Evolutionary conservation across 2,797 vertebrate genomes (phyloP).

Genomic region (Hylomyscus alleni): DNA sequence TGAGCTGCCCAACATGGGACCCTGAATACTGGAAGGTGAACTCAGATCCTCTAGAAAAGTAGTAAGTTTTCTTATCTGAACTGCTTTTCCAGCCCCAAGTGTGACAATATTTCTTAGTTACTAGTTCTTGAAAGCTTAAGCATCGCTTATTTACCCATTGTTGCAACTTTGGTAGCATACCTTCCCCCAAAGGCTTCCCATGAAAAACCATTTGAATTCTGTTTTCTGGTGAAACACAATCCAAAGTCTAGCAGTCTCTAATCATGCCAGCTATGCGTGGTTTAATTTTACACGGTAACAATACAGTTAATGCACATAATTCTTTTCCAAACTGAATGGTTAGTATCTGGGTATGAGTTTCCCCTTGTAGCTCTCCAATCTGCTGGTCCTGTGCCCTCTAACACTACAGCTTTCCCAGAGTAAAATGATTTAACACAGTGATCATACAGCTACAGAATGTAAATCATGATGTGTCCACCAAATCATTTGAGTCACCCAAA

Average conservation of each 20-base stretch:
- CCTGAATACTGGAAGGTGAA: not conserved
- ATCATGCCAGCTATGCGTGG: not conserved
- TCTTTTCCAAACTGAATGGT: slow-evolving; percentile 44
- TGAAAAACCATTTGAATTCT: slow-evolving; percentile 33
- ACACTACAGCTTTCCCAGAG: not conserved
- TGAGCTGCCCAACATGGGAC: not conserved
- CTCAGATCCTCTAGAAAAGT: not conserved
- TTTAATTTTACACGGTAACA: not conserved
- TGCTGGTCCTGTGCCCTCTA: not conserved
- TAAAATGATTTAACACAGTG: not conserved
- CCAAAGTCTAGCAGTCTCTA: not conserved
- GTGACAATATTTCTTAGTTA: not conserved
- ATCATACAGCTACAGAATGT: not conserved
- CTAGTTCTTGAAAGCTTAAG: not conserved
- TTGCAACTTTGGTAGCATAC: not conserved
- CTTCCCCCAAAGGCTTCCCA: not conserved
- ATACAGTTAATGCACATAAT: not conserved
- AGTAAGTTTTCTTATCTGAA: not conserved
- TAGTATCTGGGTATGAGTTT: not conserved
- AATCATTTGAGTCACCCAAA: slow-evolving; percentile 37
- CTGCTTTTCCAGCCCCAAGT: not conserved
- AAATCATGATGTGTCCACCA: not conserved
- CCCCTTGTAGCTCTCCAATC: not conserved
- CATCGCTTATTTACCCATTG: not conserved
- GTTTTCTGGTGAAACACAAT: not conserved